A percentile compares a stretch with the other conserved stretches of the same genome.
phyloP scores from a whole-genome alignment of 92 coral and sea anemone species.

The Bergia sp. region DNA sequence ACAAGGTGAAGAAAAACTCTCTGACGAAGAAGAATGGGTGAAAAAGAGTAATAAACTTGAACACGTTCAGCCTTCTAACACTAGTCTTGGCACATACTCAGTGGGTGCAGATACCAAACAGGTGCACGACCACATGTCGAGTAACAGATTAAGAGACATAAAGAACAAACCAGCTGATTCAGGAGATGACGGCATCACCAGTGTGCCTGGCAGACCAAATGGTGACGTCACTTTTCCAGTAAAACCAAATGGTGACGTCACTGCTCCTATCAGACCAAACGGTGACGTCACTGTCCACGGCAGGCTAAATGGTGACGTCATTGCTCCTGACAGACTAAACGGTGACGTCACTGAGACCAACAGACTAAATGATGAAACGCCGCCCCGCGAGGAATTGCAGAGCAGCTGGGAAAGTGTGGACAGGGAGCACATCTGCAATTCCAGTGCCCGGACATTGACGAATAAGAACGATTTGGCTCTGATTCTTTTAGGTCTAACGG shows the following conservation, averaged over 20 bases:
- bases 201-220: too few species aligned
- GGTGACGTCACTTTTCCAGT: too few species aligned
- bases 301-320: not conserved
- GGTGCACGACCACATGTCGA: not conserved
- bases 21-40: not conserved
- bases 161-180: not conserved
- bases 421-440: not conserved
- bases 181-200: not conserved
- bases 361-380: not conserved
- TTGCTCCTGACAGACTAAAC: not conserved
- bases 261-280: too few species aligned
- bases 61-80: not conserved
- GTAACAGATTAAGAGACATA: too few species aligned
- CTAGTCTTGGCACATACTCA: not conserved
- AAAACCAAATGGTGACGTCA: too few species aligned
- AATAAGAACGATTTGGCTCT: not conserved
- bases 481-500: not conserved
- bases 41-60: not conserved
- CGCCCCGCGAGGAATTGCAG: not conserved
- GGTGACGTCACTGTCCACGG: too few species aligned
- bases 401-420: not conserved
- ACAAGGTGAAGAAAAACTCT: not conserved
- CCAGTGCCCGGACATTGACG: not conserved
- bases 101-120: not conserved
- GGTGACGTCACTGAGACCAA: too few species aligned